These are phyloP conservation scores for Corticium candelabrum DNA, from an alignment of 37 sponge, comb jelly and placozoan genomes.

Conservation along the genomic window DNA sequence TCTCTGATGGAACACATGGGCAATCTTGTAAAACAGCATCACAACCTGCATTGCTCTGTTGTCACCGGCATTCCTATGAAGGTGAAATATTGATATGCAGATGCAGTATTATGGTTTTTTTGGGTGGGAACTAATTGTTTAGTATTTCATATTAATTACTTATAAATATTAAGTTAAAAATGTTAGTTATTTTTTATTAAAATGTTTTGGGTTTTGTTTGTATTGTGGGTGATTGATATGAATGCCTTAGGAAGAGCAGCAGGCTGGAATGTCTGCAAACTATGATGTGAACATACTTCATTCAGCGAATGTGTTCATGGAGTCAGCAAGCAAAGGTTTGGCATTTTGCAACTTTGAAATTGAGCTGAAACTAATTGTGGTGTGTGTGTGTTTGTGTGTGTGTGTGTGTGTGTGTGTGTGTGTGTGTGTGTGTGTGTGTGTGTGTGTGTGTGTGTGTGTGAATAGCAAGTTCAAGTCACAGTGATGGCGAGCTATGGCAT, in stretches of 20 bases:
- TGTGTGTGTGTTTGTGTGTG: neutral
- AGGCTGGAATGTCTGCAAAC: slow-evolving; percentile 70
- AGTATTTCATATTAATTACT: too few relatives aligned
- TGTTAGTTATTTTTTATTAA: too few relatives aligned
- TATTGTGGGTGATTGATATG: neutral
- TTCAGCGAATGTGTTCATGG: neutral
- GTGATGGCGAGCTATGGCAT: too few relatives aligned
- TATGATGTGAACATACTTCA: slow-evolving; percentile 75
- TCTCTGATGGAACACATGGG: too few relatives aligned
- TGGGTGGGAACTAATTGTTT: too few relatives aligned
- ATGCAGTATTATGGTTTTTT: too few relatives aligned
- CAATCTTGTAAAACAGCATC: slow-evolving; percentile 24
- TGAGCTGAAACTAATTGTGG: neutral
- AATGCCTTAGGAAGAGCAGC: slow-evolving; percentile 68
- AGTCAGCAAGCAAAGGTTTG: neutral
- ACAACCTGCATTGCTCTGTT: slow-evolving; percentile 46
- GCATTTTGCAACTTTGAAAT: neutral
- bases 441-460: too few relatives aligned
- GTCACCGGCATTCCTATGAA: slow-evolving; percentile 93
- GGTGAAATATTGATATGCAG: slow-evolving; percentile 35
- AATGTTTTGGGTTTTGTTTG: neutral
- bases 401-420: neutral
- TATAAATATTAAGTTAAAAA: too few relatives aligned
- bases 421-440: slow-evolving; percentile 5
- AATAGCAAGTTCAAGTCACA: too few relatives aligned